These are phyloP conservation scores for Pollachius pollachius DNA, from an alignment of 2,113 vertebrate genomes.

Conservation along the genomic window DNA sequence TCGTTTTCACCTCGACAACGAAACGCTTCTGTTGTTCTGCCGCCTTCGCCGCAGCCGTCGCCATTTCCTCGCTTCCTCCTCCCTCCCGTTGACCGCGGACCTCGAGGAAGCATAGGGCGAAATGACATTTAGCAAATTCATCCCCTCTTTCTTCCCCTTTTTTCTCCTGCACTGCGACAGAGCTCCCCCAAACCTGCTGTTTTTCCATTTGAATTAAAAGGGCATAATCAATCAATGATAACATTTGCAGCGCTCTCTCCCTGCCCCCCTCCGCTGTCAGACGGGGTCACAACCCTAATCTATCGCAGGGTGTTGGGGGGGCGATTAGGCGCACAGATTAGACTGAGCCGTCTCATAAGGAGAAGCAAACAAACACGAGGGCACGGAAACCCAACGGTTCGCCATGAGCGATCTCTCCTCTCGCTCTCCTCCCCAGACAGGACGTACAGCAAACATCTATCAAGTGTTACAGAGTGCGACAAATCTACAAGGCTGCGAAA, in stretches of 20 bases:
- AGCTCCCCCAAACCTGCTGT: conserved; percentile 22
- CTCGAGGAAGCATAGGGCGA: neutral
- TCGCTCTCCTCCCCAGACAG: too few relatives aligned
- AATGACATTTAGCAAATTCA: conserved; percentile 35
- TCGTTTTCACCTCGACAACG: neutral
- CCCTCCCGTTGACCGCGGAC: too few relatives aligned
- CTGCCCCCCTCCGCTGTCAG: conserved; percentile 53
- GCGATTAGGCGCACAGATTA: conserved; percentile 60
- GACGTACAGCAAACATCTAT: too few relatives aligned
- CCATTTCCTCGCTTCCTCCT: neutral
- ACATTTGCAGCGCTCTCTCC: conserved; percentile 58
- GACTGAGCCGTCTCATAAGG: conserved; percentile 42
- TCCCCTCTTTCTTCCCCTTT: neutral
- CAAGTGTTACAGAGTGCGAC: too few relatives aligned
- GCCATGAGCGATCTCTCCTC: too few relatives aligned
- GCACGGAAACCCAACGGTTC: too few relatives aligned
- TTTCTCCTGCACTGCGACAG: neutral
- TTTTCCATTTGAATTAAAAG: conserved; percentile 65
- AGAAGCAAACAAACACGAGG: too few relatives aligned
- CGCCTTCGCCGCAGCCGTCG: neutral
- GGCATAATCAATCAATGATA: conserved; percentile 70
- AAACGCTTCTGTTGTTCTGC: neutral
- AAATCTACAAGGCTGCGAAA: too few relatives aligned
- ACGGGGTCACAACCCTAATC: conserved; percentile 68
- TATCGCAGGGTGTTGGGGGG: conserved; percentile 59